These are phyloP conservation scores for Mormyrus proboscirostris DNA, from an alignment of 2,797 vertebrate genomes.

Conservation along the genomic window DNA sequence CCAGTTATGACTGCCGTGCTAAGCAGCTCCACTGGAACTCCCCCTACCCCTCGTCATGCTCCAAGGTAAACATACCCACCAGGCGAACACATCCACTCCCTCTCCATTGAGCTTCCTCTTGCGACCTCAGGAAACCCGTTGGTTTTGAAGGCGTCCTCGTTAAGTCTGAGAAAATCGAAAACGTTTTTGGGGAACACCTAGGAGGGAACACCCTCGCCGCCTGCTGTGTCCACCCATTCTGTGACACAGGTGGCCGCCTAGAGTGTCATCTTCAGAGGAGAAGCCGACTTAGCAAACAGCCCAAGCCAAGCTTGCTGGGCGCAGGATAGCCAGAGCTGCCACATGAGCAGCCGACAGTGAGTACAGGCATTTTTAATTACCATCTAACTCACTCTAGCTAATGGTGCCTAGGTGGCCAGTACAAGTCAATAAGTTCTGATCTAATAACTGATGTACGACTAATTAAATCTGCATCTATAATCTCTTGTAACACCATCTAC, in stretches of 20 bases:
- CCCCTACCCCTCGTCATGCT: background rate
- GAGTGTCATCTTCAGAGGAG: background rate
- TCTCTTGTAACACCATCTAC: background rate
- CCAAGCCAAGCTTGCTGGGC: background rate
- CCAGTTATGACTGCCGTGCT: too few relatives aligned
- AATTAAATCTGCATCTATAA: background rate
- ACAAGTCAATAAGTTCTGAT: background rate
- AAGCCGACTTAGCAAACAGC: background rate
- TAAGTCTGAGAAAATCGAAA: constrained; percentile 53
- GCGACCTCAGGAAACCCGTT: constrained; percentile 46
- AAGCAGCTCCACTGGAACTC: background rate
- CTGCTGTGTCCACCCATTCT: background rate
- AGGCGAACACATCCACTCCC: background rate
- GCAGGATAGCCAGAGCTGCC: background rate
- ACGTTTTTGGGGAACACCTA: background rate
- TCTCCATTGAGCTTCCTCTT: background rate
- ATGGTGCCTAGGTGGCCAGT: background rate
- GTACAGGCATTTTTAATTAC: background rate
- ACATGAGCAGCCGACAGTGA: background rate
- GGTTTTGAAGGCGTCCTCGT: constrained; percentile 60
- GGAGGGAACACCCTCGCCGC: background rate
- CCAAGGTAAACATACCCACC: background rate
- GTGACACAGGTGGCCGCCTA: background rate
- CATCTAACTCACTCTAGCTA: background rate
- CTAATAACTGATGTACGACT: background rate